These are phyloP conservation scores for Cerastis rubricosa DNA, from an alignment of 2,888 invertebrate species.

Conservation along the genomic window DNA sequence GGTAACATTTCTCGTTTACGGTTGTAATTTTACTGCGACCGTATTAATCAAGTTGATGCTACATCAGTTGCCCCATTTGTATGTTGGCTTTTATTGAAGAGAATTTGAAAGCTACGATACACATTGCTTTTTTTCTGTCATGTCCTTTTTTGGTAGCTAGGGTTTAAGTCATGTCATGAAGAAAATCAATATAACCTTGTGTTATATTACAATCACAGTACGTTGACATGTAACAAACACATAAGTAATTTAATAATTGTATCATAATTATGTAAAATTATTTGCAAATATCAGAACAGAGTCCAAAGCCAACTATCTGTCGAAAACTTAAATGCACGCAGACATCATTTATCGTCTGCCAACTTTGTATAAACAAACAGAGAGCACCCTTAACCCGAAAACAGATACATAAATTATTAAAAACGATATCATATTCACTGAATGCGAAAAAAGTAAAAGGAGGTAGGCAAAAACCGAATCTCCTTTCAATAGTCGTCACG, in stretches of 20 bases:
- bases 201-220: background rate
- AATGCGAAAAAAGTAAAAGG: slow-evolving; percentile 55
- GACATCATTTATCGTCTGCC: slow-evolving; percentile 45
- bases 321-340: slow-evolving; percentile 47
- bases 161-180: background rate
- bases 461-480: slow-evolving; percentile 58
- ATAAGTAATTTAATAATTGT: slow-evolving; percentile 30
- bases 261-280: slow-evolving; percentile 21
- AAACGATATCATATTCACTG: slow-evolving; percentile 61
- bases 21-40: slow-evolving; percentile 69
- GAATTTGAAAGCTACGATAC: slow-evolving; percentile 42
- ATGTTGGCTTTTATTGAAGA: slow-evolving; percentile 50
- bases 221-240: slow-evolving; percentile 2
- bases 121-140: slow-evolving; percentile 26
- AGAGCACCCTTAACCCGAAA: slow-evolving; percentile 56
- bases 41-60: slow-evolving; percentile 72
- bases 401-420: slow-evolving; percentile 57
- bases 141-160: background rate
- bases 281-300: slow-evolving; percentile 22
- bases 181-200: background rate
- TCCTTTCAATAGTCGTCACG: slow-evolving; percentile 63
- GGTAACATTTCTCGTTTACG: slow-evolving; percentile 70
- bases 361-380: slow-evolving; percentile 39
- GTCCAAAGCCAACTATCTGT: slow-evolving; percentile 44
- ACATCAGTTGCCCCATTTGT: slow-evolving; percentile 59